Base-by-base conservation (phyloP, 2,888 invertebrate species). In the Altica lythri region DNA sequence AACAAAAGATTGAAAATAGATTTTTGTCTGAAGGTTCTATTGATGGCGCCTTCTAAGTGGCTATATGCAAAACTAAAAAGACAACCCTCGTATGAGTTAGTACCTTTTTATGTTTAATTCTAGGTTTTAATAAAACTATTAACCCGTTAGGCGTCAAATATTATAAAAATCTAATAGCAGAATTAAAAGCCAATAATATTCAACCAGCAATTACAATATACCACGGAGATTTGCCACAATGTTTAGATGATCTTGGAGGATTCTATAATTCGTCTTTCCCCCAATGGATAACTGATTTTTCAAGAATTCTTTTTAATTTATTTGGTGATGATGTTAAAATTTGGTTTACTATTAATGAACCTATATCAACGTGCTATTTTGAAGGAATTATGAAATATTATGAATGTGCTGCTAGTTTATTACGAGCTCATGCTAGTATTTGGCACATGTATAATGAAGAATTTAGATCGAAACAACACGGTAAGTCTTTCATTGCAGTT, bases 311-410 rank as follows among this genome's bases (percentile, higher is more conserved):
- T 34, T 55, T 55, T 13, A 18, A 50, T 3, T 18, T 38, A 18
- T 55, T 50, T 12, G 55, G 55, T 13, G 22, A 50, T 18, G 49
- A 49, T 25, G 55, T 55, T 0, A 50, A 49, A 44, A 45, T 45
- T 46, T 55, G 50, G 55, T 45, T 46, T 30, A 55, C 55, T 1
- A 44, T 55, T 12, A 45, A 55, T 16, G 50, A 55, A 29, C 55
- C 55, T 4, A 37, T 45, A n/a, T 18, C 40, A 44, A 38, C 30
- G 25, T 55, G 55, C 17, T 25, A 46, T 17, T 40, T 32, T 16
- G 46, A 53, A 25, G 45, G 46, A 9, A 46, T 38, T 1, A 32
- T 30, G 10, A 40, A 38, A 19, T 40, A 30, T 9, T 46, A 53
- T 14, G 25, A 22, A 3, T 53, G 52, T 27, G 32, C 40, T 25